These are phyloP conservation scores for Illadopsis cleaveri DNA, from an alignment of 2,113 vertebrate genomes.

Conservation along the genomic window DNA sequence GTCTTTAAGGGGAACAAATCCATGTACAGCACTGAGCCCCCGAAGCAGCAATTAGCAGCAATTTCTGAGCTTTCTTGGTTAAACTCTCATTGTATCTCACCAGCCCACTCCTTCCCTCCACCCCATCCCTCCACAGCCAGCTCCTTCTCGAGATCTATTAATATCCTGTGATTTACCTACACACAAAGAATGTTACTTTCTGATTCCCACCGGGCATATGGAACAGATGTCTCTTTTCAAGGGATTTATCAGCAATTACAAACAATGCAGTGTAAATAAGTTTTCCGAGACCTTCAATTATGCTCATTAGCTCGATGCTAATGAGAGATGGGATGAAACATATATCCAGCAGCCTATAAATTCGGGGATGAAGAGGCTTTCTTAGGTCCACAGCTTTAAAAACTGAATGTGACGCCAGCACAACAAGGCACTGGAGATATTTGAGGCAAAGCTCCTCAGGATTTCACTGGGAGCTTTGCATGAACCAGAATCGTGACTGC, in stretches of 20 bases:
- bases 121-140: neutral
- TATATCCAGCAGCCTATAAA: neutral
- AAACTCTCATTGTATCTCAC: neutral
- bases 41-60: neutral
- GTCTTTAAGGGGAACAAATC: neutral
- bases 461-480: neutral
- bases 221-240: conserved; percentile 50
- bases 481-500: neutral
- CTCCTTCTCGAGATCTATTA: neutral
- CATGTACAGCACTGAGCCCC: neutral
- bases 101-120: neutral
- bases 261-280: conserved; percentile 34
- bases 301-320: conserved; percentile 14
- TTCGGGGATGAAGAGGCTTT: neutral
- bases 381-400: neutral
- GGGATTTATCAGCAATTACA: conserved; percentile 18
- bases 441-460: neutral
- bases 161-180: conserved; percentile 45
- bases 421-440: neutral
- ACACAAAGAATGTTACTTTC: neutral
- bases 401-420: neutral
- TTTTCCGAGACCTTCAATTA: conserved; percentile 31
- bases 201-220: conserved; percentile 6
- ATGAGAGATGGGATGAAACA: conserved; percentile 28
- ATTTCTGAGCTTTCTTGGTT: neutral